These are phyloP conservation scores for Trichonephila clavata DNA, from an alignment of 1,140 invertebrate species.

Conservation along the genomic window DNA sequence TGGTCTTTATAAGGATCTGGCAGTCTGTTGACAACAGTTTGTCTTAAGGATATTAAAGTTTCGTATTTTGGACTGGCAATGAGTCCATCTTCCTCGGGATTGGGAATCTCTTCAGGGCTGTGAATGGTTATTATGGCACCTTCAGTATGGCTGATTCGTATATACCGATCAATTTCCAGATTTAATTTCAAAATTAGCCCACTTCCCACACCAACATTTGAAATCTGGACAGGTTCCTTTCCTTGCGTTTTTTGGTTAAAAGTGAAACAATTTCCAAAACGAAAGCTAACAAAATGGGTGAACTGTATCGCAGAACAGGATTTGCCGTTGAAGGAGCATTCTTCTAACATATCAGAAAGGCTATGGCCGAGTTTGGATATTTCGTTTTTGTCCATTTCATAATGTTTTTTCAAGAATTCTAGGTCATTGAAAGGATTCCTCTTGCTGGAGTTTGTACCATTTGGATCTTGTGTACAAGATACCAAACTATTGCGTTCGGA, in stretches of 20 bases:
- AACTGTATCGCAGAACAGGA: not conserved
- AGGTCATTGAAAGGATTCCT: not conserved
- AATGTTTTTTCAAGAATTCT: not conserved
- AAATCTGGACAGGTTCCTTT: not conserved
- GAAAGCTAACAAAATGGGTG: not conserved
- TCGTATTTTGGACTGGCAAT: not conserved
- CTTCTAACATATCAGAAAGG: not conserved
- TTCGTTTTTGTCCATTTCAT: not conserved
- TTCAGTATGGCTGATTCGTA: not conserved
- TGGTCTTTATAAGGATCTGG: not conserved
- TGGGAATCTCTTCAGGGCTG: not conserved
- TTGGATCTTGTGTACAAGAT: not conserved
- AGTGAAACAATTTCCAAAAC: not conserved
- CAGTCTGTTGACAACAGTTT: not conserved
- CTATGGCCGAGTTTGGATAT: not conserved
- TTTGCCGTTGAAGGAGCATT: not conserved
- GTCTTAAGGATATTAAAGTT: not conserved
- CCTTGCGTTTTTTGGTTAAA: not conserved
- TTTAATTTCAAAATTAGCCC: not conserved
- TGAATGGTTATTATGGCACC: not conserved
- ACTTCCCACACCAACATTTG: not conserved
- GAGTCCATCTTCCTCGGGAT: not conserved
- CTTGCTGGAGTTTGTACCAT: not conserved
- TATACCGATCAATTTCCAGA: not conserved
- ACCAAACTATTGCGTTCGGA: not conserved